A percentile compares a stretch with the other conserved stretches of the same genome.
Evolutionary conservation across 2,888 invertebrate species (phyloP).

Genomic region (Cryptocephalus moraei): DNA sequence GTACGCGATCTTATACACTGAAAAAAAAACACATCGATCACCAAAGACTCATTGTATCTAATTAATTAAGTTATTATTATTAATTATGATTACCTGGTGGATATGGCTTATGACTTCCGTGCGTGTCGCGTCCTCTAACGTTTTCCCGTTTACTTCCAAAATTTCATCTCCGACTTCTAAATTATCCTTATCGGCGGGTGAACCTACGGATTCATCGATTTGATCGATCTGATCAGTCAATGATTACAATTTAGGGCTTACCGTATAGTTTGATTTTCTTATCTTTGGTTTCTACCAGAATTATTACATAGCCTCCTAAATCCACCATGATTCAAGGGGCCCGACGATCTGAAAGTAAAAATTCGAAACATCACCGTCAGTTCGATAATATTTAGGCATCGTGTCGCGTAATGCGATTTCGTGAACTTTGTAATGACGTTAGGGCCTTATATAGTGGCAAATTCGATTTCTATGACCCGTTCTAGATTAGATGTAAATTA

Average conservation of each 20-base stretch:
- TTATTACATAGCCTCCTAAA: conserved; percentile 90
- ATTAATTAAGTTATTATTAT: background rate
- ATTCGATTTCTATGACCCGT: too few species aligned
- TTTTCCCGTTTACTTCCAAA: conserved; percentile 91
- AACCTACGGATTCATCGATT: conserved; percentile 44
- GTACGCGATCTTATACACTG: conserved; percentile 94
- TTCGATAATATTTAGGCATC: too few species aligned
- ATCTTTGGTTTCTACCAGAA: conserved; percentile 87
- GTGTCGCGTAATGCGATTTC: too few species aligned
- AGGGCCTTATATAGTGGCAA: too few species aligned
- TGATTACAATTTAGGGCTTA: conserved; percentile 34
- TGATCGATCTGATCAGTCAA: too few species aligned
- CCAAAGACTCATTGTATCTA: too few species aligned
- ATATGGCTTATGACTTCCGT: conserved; percentile 90
- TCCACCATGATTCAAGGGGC: conserved; percentile 57
- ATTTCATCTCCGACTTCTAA: conserved; percentile 96
- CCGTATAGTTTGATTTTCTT: conserved; percentile 90
- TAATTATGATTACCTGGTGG: conserved; percentile 63
- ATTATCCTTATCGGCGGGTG: conserved; percentile 86
- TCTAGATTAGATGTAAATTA: too few species aligned
- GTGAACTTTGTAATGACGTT: too few species aligned
- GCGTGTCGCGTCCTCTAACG: conserved; percentile 82
- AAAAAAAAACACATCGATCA: conserved; percentile 30
- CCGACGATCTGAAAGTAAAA: conserved; percentile 19
- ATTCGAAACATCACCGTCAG: background rate